Evolutionary conservation across 2,888 invertebrate species (phyloP), one percentile per base, ranked within the genome.

Genomic region (Tetragonisca angustula): DNA sequence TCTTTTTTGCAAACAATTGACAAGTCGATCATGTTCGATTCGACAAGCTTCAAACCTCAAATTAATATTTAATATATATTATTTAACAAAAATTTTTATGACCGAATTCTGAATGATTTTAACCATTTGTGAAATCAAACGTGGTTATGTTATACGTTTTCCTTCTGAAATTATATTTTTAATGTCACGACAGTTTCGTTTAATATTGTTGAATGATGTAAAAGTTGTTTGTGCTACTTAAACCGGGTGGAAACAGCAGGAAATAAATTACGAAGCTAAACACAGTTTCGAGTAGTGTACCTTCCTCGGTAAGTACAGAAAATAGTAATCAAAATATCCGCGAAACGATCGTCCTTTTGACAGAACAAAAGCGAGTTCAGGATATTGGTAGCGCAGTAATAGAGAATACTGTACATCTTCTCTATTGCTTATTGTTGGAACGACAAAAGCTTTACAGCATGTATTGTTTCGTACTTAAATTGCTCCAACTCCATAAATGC

Each of bases 401-500:
- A 24, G 68, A 24, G 68, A 68, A 75, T 61, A 43, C 2, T 17
- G 19, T 59, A 36, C 49, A 61, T 64, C 65, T 49, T 54, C 43
- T 43, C 56, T 6, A 24, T 9, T 54, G 54, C 52, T 49, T 65
- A 56, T 67, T 75, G 54, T 75, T 43, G 32, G 59, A 13, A 24
- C 49, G 13, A n/a, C 13, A 24, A 32, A 61, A 24, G 61, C 21
- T 61, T 50, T 24, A 11, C 36, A 64, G 50, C 59, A 50, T 15
- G 24, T 19, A 76, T 70, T 76, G 52, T 43, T 52, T 27, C 27
- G 21, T 62, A 36, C 24, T 27, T 70, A 70, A 21, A 27, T 62
- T 76, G 36, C 32, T 13, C 43, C 69, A 24, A 70, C 52, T 68
- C n/a, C 19, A 36, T 61, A 69, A 69, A 52, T n/a, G 61, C 13